Evolutionary conservation across 2,113 vertebrate species (phyloP), one percentile per base, ranked within the genome.

Genomic region (Agelaius phoeniceus): DNA sequence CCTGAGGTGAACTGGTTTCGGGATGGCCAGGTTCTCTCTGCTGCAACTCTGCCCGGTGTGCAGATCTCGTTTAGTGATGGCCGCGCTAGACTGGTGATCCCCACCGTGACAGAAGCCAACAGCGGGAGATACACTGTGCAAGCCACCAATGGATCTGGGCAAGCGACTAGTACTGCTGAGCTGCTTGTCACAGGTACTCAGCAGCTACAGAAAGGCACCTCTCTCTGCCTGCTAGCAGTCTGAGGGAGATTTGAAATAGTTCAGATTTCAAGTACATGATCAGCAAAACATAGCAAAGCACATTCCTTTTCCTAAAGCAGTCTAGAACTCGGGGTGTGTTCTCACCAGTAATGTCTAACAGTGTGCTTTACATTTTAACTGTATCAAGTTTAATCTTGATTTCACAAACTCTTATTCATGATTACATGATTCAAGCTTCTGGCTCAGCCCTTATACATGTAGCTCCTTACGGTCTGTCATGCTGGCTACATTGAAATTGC

Each of bases 1-100:
- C 99, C 99, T 97, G 99, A 99, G 98, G 99, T 99, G 99, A 99
- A 98, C 99, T 99, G 99, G 99, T 99, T 99, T 97, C 98, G 98
- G 98, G 99, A 99, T 99, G 99, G 99, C 98, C 99, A 99, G 99
- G 99, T 98, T 97, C 98, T 99, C 96, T 99, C 99, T 69, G 92
- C 99, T 97, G 98, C 98, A 89, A 98, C 99, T 96, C 98, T 99
- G 97, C 99, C 99, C 92, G 99, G 99, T 96, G 98, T 98, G 97
- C 99, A 99, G 98, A 99, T 99, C 99, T 99, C 99, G 89, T 99
- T 99, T 99, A 99, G 99, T 97, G 99, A 99, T 94, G 99, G 99
- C 99, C 99, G 98, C 98, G 99, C 99, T 99, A 99, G 97, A 98
- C 98, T 99, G 98, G 98, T 80, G 97, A 99, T 99, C 98, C 97